These are phyloP conservation scores for Callospermophilus lateralis DNA, from an alignment of 2,113 vertebrate genomes.

Conservation along the genomic window DNA sequence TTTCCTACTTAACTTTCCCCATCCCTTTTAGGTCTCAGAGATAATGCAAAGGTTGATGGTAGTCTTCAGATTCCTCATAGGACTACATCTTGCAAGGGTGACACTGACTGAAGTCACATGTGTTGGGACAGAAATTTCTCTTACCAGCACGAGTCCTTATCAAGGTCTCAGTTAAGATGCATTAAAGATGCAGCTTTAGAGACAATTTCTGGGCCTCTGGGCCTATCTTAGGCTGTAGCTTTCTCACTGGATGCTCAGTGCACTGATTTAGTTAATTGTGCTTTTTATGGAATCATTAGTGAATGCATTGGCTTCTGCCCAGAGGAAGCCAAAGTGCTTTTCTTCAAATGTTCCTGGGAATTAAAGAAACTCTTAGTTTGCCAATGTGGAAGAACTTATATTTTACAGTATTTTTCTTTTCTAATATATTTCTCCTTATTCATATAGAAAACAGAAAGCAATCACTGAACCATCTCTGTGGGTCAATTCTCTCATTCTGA, in stretches of 20 bases:
- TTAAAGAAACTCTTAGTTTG: slow-evolving; percentile 58
- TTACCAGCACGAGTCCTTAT: slow-evolving; percentile 11
- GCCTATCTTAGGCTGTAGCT: background rate
- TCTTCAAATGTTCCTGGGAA: slow-evolving; percentile 48
- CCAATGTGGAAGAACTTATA: slow-evolving; percentile 23
- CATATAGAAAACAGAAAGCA: slow-evolving; percentile 13
- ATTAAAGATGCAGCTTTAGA: slow-evolving; percentile 36
- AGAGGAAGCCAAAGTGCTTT: slow-evolving; percentile 62
- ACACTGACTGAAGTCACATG: background rate
- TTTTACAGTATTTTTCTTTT: slow-evolving; percentile 32
- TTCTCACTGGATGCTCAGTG: background rate
- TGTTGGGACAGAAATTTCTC: slow-evolving; percentile 39
- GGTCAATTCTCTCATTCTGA: background rate
- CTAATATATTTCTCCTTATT: slow-evolving; percentile 23
- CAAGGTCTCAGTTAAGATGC: background rate
- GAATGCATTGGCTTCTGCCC: slow-evolving; percentile 57
- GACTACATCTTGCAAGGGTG: background rate
- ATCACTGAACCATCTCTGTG: background rate
- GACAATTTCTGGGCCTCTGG: slow-evolving; percentile 1
- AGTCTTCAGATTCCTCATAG: background rate
- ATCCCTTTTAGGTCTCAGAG: background rate
- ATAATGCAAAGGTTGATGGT: background rate
- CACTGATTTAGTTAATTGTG: slow-evolving; percentile 34
- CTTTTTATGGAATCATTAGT: slow-evolving; percentile 64
- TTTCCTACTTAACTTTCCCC: background rate